phyloP scores from a whole-genome alignment of 2,797 vertebrate species.

The Tokudaia muenninki region DNA sequence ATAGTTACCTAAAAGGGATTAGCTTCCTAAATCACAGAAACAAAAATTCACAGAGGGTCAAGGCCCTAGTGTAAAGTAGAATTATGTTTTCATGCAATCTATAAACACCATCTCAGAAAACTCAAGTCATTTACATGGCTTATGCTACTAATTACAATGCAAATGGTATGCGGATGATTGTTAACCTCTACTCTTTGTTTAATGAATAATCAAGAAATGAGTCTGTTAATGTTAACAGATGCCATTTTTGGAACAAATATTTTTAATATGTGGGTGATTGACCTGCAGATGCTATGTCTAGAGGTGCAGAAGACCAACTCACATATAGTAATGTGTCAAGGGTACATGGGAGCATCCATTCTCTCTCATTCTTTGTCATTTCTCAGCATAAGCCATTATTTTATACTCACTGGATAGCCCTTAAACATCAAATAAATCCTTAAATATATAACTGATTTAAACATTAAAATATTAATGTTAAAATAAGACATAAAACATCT shows the following conservation, averaged over 20 bases:
- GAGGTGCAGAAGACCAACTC: not conserved
- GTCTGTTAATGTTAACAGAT: not conserved
- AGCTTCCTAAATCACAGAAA: not conserved
- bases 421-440: conserved; percentile 5
- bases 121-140: not conserved
- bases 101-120: not conserved
- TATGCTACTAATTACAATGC: not conserved
- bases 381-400: not conserved
- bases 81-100: not conserved
- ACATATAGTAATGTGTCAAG: not conserved
- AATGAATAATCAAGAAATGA: not conserved
- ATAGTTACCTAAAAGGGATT: not conserved
- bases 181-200: not conserved
- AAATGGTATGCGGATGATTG: not conserved
- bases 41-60: not conserved
- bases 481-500: conserved; percentile 12
- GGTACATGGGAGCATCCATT: not conserved
- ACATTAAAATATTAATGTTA: not conserved
- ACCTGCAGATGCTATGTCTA: too few relatives aligned
- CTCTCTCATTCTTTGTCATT: not conserved
- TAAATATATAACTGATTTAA: not conserved
- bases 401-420: not conserved
- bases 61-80: not conserved
- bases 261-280: not conserved
- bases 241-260: not conserved